phyloP scores from a whole-genome alignment of 1,140 invertebrate genomes.

The Papilio dardanus region DNA sequence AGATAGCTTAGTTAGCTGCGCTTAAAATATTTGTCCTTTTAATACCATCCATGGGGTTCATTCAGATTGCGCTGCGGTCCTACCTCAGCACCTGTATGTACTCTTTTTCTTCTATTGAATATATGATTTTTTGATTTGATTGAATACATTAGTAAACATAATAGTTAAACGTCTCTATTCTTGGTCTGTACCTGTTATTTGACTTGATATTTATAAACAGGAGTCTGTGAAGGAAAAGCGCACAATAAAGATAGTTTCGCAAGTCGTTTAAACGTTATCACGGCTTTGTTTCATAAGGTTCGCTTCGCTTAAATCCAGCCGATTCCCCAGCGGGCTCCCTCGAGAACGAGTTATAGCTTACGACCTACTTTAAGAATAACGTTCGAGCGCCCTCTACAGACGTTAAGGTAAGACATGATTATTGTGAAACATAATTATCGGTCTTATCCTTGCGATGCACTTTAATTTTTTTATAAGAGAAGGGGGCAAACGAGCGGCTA shows the following conservation, averaged over 20 bases:
- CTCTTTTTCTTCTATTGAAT: too few relatives aligned
- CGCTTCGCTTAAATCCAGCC: constrained; percentile 35
- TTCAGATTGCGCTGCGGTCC: too few relatives aligned
- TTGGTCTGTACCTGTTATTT: background rate
- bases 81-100: too few relatives aligned
- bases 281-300: constrained; percentile 37
- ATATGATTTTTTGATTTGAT: too few relatives aligned
- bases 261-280: constrained; percentile 36
- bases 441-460: background rate
- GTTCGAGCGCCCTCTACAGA: background rate
- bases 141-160: too few relatives aligned
- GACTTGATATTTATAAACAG: constrained; percentile 18
- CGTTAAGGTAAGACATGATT: constrained; percentile 18
- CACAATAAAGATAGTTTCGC: constrained; percentile 34
- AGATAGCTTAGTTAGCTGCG: too few relatives aligned
- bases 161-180: too few relatives aligned
- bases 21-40: too few relatives aligned
- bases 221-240: background rate
- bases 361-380: constrained; percentile 35
- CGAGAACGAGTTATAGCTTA: constrained; percentile 29
- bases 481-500: too few relatives aligned
- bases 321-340: background rate
- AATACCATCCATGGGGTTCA: too few relatives aligned
- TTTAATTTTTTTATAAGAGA: background rate
- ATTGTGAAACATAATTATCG: background rate